Evolutionary conservation across 1,140 invertebrate genomes (phyloP), one percentile per base, ranked within the genome.

Genomic region (Cydia fagiglandana): DNA sequence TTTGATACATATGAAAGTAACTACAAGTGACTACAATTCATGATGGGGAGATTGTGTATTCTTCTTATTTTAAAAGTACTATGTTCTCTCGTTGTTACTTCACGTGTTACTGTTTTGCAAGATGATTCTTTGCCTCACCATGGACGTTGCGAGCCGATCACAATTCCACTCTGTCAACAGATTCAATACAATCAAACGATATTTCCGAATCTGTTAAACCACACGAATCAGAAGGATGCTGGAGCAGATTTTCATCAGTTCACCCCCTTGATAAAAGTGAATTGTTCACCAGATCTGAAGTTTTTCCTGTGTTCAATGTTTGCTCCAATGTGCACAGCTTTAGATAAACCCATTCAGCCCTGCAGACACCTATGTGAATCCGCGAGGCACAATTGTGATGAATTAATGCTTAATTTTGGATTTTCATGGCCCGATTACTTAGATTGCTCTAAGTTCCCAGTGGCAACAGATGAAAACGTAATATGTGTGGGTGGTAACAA

Each of bases 291-390:
- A 0, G 97, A 99, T 89, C 93, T 99, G 41, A 97, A 98, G 87
- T 97, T 99, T 78, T 99, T 99, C 89, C 93, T 99, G 20, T 99
- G 99, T 93, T 97, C 98, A 0, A 95, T 99, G 73, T 99, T 98
- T 91, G 97, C 97, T 5, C 99, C 99, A 0, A 96, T 99, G 0
- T 99, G 99, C 88, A 99, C 98, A 0, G 97, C 99, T 73, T 90
- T 99, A 75, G 97, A 98, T 38, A 93, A 94, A 78, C 96, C 98
- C 0, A 95, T 99, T 78, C 98, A 98, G 2, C 98, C 99, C 0
- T 99, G 99, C 88, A 94, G 97, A 50, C 96, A 97, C 28, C 94
- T 99, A 4, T 99, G 98, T 90, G 94, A 98, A 81, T 97, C 97
- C 20, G 98, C 97, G 0, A 95, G 96, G 82, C 93, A 94, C 15